Conservation (phyloP, 2,888 invertebrate species). For the Esperia sulphurella region DNA sequence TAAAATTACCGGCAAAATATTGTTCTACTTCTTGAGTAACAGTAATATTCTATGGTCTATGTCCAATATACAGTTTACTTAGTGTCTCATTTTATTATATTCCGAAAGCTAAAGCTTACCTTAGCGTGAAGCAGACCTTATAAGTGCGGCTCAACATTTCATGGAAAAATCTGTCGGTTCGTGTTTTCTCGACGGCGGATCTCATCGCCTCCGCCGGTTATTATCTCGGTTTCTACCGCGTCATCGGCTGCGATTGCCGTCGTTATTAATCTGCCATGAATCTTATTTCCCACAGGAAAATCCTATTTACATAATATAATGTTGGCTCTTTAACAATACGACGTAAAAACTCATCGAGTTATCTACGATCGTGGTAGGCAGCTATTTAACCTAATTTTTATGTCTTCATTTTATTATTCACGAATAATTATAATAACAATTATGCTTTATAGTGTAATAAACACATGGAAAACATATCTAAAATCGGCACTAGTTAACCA, state of each 20-base stretch:
- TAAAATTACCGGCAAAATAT: too few relatives aligned
- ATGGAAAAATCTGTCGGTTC: neutral
- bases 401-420: too few relatives aligned
- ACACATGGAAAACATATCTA: too few relatives aligned
- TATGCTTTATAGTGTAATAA: too few relatives aligned
- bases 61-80: too few relatives aligned
- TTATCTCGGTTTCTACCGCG: slow-evolving; percentile 25
- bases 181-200: neutral
- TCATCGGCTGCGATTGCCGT: slow-evolving; percentile 32
- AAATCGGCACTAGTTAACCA: too few relatives aligned
- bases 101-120: too few relatives aligned
- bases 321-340: slow-evolving; percentile 2
- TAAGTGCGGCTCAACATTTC: neutral
- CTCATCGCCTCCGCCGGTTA: neutral
- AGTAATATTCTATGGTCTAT: too few relatives aligned
- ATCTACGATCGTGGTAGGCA: neutral
- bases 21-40: too few relatives aligned
- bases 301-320: slow-evolving; percentile 16
- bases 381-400: too few relatives aligned
- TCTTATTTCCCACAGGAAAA: slow-evolving; percentile 23
- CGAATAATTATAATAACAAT: too few relatives aligned
- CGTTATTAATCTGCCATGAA: slow-evolving; percentile 31
- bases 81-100: too few relatives aligned
- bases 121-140: neutral
- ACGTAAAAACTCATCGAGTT: neutral